These are phyloP conservation scores for Andrena dorsata DNA, from an alignment of 2,888 invertebrate genomes.

Conservation along the genomic window DNA sequence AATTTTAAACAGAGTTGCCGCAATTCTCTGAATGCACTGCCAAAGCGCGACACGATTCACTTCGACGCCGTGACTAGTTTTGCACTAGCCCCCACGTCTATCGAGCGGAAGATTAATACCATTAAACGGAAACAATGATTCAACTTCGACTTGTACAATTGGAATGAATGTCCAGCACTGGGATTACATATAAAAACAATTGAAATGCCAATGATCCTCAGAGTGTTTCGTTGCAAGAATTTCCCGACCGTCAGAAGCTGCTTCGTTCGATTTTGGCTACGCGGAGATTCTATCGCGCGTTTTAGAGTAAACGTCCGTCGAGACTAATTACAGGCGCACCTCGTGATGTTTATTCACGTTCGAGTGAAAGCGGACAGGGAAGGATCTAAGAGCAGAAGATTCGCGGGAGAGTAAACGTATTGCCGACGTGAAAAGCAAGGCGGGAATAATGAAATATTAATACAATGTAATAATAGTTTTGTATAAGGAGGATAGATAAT, in stretches of 20 bases:
- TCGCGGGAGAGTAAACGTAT: slow-evolving; percentile 61
- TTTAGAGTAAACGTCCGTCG: slow-evolving; percentile 42
- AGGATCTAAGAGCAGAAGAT: slow-evolving; percentile 34
- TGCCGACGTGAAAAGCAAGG: slow-evolving; percentile 58
- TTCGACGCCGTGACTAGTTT: slow-evolving; percentile 46
- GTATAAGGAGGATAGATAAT: slow-evolving; percentile 77
- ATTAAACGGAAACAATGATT: slow-evolving; percentile 60
- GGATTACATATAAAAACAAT: slow-evolving; percentile 73
- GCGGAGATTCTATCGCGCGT: slow-evolving; percentile 32
- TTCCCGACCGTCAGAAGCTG: slow-evolving; percentile 63
- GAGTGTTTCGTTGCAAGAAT: slow-evolving; percentile 75
- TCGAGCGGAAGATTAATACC: slow-evolving; percentile 61
- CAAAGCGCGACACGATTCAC: slow-evolving; percentile 50
- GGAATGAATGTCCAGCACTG: slow-evolving; percentile 70
- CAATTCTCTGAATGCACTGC: slow-evolving; percentile 53
- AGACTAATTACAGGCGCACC: slow-evolving; percentile 53
- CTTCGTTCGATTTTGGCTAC: slow-evolving; percentile 48
- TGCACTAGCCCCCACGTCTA: slow-evolving; percentile 54
- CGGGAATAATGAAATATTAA: slow-evolving; percentile 72
- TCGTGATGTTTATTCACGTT: slow-evolving; percentile 46
- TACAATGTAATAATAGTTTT: slow-evolving; percentile 78
- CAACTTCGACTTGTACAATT: slow-evolving; percentile 75
- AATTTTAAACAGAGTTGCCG: slow-evolving; percentile 14
- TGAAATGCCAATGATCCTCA: slow-evolving; percentile 71
- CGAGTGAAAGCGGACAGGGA: slow-evolving; percentile 32